phyloP scores from a whole-genome alignment of 2,888 invertebrate species.

The Myopa testacea region DNA sequence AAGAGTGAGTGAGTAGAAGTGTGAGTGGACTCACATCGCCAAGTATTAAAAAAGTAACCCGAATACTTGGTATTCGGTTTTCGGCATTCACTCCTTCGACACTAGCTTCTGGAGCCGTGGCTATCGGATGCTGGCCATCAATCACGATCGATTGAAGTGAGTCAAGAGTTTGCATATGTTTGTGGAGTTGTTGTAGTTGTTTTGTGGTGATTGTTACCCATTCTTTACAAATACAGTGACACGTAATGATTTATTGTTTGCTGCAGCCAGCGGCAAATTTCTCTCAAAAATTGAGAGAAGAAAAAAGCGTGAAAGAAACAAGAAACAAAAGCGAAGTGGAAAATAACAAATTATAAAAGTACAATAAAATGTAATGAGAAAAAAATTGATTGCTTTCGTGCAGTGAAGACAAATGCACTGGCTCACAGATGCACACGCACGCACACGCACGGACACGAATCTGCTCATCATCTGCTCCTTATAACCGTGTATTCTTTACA shows the following conservation, averaged over 20 bases:
- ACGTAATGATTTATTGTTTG: background rate
- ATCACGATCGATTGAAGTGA: slow-evolving; percentile 1
- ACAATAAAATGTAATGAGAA: background rate
- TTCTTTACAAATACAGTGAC: background rate
- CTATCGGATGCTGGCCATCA: background rate
- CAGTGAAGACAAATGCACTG: no score
- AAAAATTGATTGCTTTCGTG: no score
- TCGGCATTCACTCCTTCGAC: no score
- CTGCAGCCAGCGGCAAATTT: background rate
- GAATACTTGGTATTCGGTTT: no score
- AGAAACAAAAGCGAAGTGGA: background rate
- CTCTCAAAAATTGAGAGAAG: background rate
- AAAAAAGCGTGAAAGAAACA: background rate
- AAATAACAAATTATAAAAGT: background rate
- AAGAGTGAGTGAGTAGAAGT: no score
- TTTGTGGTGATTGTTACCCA: background rate
- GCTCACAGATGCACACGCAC: no score
- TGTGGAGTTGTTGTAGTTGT: background rate
- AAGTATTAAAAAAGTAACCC: no score
- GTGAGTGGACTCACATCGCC: no score
- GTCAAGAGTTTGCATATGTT: background rate
- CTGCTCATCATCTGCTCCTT: no score
- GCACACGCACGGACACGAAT: no score
- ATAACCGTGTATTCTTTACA: no score
- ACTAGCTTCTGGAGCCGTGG: background rate